Conservation (phyloP, 2,113 vertebrate genomes). For the Thunnus thynnus region DNA sequence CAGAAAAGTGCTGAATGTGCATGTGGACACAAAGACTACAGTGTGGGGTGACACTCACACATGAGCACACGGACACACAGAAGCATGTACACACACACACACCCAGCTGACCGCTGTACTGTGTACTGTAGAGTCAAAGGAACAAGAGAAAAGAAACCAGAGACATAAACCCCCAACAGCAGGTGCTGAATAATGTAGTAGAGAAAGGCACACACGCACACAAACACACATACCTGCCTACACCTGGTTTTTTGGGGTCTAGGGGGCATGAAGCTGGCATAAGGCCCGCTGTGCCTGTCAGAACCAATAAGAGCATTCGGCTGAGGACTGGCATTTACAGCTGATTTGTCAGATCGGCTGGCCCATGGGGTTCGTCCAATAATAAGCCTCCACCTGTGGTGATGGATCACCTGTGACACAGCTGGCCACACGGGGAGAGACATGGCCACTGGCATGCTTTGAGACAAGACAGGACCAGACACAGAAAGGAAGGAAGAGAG, state of each 20-base stretch:
- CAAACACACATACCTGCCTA: conserved; percentile 57
- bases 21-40: conserved; percentile 11
- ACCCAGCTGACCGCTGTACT: conserved; percentile 54
- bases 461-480: conserved; percentile 76
- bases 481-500: conserved; percentile 40
- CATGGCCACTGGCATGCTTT: conserved; percentile 74
- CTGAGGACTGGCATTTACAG: conserved; percentile 82
- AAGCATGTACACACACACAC: conserved; percentile 12
- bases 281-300: conserved; percentile 81
- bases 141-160: conserved; percentile 51
- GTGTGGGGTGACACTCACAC: conserved; percentile 45
- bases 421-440: conserved; percentile 72
- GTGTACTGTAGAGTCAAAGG: conserved; percentile 37
- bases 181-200: conserved; percentile 72
- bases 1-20: conserved; percentile 66
- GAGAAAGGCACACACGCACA: conserved; percentile 24
- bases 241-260: conserved; percentile 75
- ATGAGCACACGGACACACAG: conserved; percentile 11
- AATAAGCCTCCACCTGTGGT: conserved; percentile 82
- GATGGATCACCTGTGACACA: conserved; percentile 86
- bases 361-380: conserved; percentile 77
- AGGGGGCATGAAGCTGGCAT: conserved; percentile 77
- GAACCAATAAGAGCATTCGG: conserved; percentile 74
- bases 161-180: conserved; percentile 64
- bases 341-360: conserved; percentile 77